Conservation (phyloP, 2,113 vertebrate species). For the Phrynocephalus versicolor region DNA sequence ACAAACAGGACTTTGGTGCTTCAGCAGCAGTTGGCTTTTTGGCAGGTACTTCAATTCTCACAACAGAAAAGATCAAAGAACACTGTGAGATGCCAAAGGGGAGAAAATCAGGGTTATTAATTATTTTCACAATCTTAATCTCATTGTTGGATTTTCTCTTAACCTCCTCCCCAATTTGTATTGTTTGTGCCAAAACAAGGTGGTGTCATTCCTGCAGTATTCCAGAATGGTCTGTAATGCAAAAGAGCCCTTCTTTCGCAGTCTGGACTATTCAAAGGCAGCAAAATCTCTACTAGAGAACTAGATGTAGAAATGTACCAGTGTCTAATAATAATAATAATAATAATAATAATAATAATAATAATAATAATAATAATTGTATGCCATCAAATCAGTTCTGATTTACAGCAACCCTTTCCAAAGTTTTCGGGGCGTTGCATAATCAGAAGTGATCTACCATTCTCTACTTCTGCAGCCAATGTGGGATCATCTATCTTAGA, state of each 20-base stretch:
- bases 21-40: slow-evolving; percentile 64
- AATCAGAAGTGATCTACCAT: no score
- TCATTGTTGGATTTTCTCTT: slow-evolving; percentile 41
- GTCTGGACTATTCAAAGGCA: not conserved
- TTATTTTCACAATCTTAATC: slow-evolving; percentile 59
- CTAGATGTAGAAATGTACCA: not conserved
- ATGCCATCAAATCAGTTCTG: no score
- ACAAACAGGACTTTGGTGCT: slow-evolving; percentile 66
- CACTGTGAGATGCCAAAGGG: slow-evolving; percentile 50
- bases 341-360: no score
- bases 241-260: slow-evolving; percentile 50
- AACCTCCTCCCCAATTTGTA: slow-evolving; percentile 47
- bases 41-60: slow-evolving; percentile 65
- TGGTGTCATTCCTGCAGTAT: slow-evolving; percentile 49
- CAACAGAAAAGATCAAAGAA: slow-evolving; percentile 70
- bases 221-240: slow-evolving; percentile 26
- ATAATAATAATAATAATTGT: no score
- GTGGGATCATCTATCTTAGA: no score
- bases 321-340: not conserved
- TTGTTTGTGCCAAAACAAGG: slow-evolving; percentile 63
- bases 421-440: no score
- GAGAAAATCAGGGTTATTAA: slow-evolving; percentile 65
- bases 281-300: not conserved
- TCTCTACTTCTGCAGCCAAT: no score
- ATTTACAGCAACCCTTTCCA: no score